Base-by-base conservation (phyloP, 2,888 invertebrate species). In the Hipparchia semele region DNA sequence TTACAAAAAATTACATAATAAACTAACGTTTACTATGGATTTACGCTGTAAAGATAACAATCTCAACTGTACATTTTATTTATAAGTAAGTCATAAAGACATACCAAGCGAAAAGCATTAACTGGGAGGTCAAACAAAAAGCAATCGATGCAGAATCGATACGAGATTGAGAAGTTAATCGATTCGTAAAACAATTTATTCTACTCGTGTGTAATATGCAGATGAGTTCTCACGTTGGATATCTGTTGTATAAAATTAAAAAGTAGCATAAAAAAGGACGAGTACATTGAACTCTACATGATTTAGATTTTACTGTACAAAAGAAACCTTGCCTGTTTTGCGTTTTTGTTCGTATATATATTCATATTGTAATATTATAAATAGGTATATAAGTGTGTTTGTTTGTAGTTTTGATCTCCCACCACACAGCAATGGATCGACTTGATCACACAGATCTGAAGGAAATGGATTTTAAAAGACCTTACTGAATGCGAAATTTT, bases 111-210 rank as follows among this genome's bases (percentile, higher is more conserved):
- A 87, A 82, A 77, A 78, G 84, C 79, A 82, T 87, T 86, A 87
- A 84, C 83, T 76, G 76, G 79, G 81, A 80, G 79, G 80, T 78
- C 79, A 78, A 83, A 87, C 82, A 87, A 89, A 89, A 87, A 88
- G 86, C 85, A 88, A 89, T 89, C 87, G 88, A 87, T 86, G 80
- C 84, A 84, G 81, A 86, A 87, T 87, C 89, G 89, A 87, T 87
- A 84, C 83, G 80, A 83, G 86, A 87, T 83, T 86, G 84, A 86
- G 83, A 83, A 81, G 86, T 90, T 92, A 92, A 92, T 92, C 91
- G 91, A 91, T 90, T 89, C 88, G 89, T 84, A 86, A 90, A 91
- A 90, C 91, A 89, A 90, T 91, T 91, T 91, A 87, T 88, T 89
- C 87, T 84, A 82, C 85, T 83, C 82, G 87, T 86, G 85, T 83